These are phyloP conservation scores for Shinisaurus crocodilurus DNA, from an alignment of 2,113 vertebrate genomes.

Conservation along the genomic window DNA sequence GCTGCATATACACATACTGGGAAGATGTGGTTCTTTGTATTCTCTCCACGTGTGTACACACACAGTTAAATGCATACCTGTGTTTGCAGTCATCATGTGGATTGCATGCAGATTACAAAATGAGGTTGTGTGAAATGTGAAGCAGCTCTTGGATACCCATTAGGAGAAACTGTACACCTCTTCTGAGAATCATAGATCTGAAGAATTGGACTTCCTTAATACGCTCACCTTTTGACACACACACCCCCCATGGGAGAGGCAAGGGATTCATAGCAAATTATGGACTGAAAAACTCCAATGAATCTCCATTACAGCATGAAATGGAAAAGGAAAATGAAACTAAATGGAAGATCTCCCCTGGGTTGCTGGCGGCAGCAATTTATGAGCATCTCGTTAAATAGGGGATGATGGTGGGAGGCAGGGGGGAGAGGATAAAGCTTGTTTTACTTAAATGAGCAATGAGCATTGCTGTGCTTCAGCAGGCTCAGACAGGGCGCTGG, in stretches of 20 bases:
- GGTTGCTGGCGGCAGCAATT: conserved; percentile 49
- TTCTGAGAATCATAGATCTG: background rate
- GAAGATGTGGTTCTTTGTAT: background rate
- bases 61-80: background rate
- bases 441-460: conserved; percentile 52
- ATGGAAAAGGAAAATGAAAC: conserved; percentile 78
- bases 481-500: background rate
- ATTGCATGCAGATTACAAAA: background rate
- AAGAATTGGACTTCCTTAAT: background rate
- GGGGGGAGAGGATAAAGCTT: conserved; percentile 19
- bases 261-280: conserved; percentile 76
- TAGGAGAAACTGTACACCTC: background rate
- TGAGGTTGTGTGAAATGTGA: background rate
- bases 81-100: background rate
- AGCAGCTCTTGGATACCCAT: background rate
- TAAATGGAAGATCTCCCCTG: conserved; percentile 71
- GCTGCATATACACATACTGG: background rate
- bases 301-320: conserved; percentile 82
- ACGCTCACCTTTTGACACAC: conserved; percentile 51
- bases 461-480: conserved; percentile 29
- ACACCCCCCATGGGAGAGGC: conserved; percentile 50
- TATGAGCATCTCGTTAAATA: conserved; percentile 15
- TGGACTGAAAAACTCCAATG: conserved; percentile 75
- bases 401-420: background rate
- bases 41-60: background rate